Evolutionary conservation across 2,113 vertebrate genomes (phyloP).

Genomic region (Gymnorhina tibicen): DNA sequence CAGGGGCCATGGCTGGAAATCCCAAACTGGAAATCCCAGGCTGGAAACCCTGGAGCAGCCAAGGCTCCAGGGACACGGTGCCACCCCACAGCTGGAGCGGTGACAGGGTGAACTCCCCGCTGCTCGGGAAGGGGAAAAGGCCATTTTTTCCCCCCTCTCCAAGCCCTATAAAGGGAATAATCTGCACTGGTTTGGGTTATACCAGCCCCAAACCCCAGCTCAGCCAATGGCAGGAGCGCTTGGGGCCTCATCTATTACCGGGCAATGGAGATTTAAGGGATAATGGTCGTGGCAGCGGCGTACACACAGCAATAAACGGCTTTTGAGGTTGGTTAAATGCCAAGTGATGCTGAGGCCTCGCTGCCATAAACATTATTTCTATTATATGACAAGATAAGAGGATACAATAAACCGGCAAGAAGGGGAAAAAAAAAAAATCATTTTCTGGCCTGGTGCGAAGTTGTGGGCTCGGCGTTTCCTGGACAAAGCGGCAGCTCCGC

Average conservation of each 20-base stretch:
- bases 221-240: constrained; percentile 59
- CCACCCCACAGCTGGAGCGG: not conserved
- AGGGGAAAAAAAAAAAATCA: not conserved
- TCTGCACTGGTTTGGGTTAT: constrained; percentile 43
- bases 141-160: not conserved
- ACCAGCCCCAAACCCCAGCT: constrained; percentile 60
- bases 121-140: not conserved
- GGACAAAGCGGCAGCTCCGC: not conserved
- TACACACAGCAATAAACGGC: constrained; percentile 71
- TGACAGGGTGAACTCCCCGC: not conserved
- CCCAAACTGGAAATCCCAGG: not conserved
- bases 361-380: constrained; percentile 76
- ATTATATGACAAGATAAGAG: constrained; percentile 76
- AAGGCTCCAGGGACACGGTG: accelerated
- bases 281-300: constrained; percentile 69
- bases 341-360: constrained; percentile 71
- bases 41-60: not conserved
- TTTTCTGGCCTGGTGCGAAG: constrained; percentile 37
- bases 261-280: constrained; percentile 78
- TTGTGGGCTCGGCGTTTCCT: constrained; percentile 1
- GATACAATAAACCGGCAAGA: constrained; percentile 64
- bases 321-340: constrained; percentile 73
- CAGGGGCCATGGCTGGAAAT: not conserved
- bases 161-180: constrained; percentile 36
- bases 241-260: constrained; percentile 70